Evolutionary conservation across 2,888 invertebrate species (phyloP).

Genomic region (Lepidocyrtinus sp.): DNA sequence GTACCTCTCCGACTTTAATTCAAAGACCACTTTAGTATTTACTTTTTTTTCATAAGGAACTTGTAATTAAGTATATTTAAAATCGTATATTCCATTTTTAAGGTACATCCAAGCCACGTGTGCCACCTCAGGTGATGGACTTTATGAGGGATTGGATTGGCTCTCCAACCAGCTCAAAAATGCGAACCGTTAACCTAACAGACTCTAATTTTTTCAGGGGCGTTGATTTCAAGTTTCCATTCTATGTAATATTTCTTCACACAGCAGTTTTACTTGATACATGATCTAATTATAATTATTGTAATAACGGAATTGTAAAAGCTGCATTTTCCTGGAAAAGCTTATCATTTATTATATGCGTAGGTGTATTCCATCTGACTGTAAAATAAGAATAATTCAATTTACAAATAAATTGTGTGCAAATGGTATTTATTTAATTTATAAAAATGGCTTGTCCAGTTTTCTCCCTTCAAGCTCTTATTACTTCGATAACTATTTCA

Average conservation of each 20-base stretch:
- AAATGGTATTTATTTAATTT: constrained; percentile 63
- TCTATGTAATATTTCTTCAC: constrained; percentile 58
- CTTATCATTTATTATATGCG: constrained; percentile 61
- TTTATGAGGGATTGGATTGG: constrained; percentile 99
- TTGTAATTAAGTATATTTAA: too few relatives aligned
- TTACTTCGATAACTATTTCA: too few relatives aligned
- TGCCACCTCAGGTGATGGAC: constrained; percentile 98
- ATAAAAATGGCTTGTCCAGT: constrained; percentile 25
- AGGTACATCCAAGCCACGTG: constrained; percentile 95
- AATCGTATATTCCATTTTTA: too few relatives aligned
- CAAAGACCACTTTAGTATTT: too few relatives aligned
- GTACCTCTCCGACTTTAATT: too few relatives aligned
- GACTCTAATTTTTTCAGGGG: constrained; percentile 61
- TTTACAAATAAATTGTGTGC: constrained; percentile 62
- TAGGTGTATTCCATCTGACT: constrained; percentile 61
- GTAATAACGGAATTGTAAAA: constrained; percentile 60
- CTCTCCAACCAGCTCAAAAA: constrained; percentile 99
- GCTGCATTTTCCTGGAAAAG: constrained; percentile 60
- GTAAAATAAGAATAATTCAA: constrained; percentile 63
- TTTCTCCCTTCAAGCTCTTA: background rate
- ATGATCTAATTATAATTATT: constrained; percentile 61
- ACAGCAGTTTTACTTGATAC: constrained; percentile 62
- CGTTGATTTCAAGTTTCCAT: constrained; percentile 62
- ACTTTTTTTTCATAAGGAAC: background rate
- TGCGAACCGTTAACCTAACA: constrained; percentile 87